These are phyloP conservation scores for Microcebus tavaratra DNA, from an alignment of 2,113 vertebrate genomes.

Conservation along the genomic window DNA sequence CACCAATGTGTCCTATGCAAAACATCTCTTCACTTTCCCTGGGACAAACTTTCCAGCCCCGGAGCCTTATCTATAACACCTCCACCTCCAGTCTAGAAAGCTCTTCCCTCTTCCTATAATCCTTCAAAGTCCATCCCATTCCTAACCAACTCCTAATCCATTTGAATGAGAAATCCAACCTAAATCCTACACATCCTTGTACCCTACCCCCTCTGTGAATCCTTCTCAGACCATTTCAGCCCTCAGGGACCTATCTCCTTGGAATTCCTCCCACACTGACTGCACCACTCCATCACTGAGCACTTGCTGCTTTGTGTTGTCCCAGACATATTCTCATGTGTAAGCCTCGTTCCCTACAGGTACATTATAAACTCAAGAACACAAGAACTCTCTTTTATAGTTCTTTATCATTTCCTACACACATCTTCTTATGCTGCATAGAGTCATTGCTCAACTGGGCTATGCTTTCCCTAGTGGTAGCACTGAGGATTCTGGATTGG, in stretches of 20 bases:
- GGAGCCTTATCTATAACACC: not conserved
- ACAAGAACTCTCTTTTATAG: not conserved
- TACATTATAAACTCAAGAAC: not conserved
- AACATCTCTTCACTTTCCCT: not conserved
- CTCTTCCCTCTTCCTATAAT: not conserved
- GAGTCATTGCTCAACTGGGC: not conserved
- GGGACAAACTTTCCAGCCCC: not conserved
- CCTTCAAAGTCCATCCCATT: not conserved
- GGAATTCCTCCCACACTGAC: not conserved
- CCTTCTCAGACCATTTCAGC: not conserved
- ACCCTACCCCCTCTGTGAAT: not conserved
- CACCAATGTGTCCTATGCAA: not conserved
- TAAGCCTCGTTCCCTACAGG: not conserved
- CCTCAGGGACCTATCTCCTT: not conserved
- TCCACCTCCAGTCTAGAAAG: not conserved
- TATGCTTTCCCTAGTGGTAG: not conserved
- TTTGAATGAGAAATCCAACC: not conserved
- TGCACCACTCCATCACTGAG: not conserved
- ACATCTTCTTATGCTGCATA: not conserved
- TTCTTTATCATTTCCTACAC: not conserved
- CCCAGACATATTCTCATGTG: not conserved
- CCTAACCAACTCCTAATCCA: not conserved
- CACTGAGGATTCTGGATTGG: not conserved
- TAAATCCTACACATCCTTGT: not conserved
- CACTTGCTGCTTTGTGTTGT: not conserved